These are phyloP conservation scores for Tachycineta bicolor DNA, from an alignment of 2,113 vertebrate species.

Conservation along the genomic window DNA sequence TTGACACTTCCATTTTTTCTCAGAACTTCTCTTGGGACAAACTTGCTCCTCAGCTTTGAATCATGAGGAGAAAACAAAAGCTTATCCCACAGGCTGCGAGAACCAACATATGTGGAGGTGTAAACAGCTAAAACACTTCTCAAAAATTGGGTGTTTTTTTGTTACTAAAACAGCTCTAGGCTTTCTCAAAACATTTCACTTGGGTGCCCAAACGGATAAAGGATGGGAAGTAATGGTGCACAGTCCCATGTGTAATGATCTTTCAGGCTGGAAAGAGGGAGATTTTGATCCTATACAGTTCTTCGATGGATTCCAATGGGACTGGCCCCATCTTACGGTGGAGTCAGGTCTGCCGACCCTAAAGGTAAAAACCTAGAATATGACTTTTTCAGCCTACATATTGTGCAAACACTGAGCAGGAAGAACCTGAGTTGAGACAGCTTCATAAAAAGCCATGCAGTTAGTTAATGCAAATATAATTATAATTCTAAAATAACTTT, in stretches of 20 bases:
- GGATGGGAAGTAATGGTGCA: not conserved
- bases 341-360: not conserved
- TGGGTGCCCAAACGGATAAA: not conserved
- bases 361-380: not conserved
- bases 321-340: no score
- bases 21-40: not conserved
- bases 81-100: not conserved
- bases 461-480: not conserved
- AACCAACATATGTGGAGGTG: fast-evolving
- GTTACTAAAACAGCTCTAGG: not conserved
- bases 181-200: not conserved
- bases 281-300: fast-evolving
- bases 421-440: not conserved
- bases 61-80: not conserved
- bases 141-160: fast-evolving
- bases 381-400: not conserved
- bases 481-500: not conserved
- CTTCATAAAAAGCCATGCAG: not conserved
- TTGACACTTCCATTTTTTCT: not conserved
- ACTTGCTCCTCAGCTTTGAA: not conserved
- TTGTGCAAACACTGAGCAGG: not conserved
- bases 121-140: not conserved
- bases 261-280: not conserved
- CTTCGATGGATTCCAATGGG: not conserved
- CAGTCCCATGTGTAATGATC: not conserved